Base-by-base conservation (phyloP, 2,888 invertebrate genomes). In the Ectobius pallidus region DNA sequence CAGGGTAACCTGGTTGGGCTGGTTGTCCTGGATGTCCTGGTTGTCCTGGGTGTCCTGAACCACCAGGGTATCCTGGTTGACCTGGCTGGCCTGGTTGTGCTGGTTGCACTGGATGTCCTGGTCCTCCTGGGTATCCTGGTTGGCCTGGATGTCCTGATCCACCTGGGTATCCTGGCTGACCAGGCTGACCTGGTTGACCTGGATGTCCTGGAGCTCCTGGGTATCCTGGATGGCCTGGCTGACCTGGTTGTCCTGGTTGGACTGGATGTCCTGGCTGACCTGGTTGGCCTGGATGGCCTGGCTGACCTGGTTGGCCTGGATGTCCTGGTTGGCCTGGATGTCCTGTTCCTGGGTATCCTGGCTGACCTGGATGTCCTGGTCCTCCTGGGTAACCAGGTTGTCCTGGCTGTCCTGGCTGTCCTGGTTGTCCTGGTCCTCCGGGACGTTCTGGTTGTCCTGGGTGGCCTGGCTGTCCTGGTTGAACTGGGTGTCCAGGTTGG, bases 401-500 rank as follows among this genome's bases (percentile, higher is more conserved):
- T 44, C 77, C 77, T 63, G 77, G 74, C 69, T 49, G 70, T 7
- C 76, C 75, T 69, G 74, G 86, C 84, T 77, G 71, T 1, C 81
- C 80, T 3, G 80, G 79, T 69, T 49, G 77, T 77, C 69, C 78
- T 14, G 78, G 77, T 20, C 76, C 71, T 65, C 72, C 70, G 20
- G 65, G 70, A 18, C 44, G 4, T 25, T 68, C 70, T 16, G 70
- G 73, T 9, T 52, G 42, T 27, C 22, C 32, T 2, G 70, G 63
- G 67, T 32, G 42, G 18, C 63, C 27, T 69, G 52, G 55, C 9
- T 72, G 61, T 42, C 68, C 70, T 27, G 32, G 58, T 42, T 52
- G 34, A 20, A 68, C 72, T 0, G 73, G 75, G 7, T 69, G 14
- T 39, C 78, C 80, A 44, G 78, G 75, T 70, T 77, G 78, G 62